These are phyloP conservation scores for Diadegma fenestrale DNA, from an alignment of 2,888 invertebrate genomes.

Conservation along the genomic window DNA sequence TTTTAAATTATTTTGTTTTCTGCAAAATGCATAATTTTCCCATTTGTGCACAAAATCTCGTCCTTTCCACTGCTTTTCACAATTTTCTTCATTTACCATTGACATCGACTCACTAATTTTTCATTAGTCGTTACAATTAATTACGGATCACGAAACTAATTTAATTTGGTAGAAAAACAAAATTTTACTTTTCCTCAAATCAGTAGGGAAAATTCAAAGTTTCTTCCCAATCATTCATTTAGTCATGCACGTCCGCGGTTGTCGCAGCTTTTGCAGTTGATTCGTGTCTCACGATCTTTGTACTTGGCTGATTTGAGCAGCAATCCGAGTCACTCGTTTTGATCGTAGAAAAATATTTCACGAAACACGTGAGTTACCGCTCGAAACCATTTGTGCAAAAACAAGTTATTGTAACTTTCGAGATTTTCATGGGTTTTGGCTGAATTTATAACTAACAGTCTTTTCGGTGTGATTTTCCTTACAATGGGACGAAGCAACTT, in stretches of 20 bases:
- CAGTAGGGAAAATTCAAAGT: not conserved
- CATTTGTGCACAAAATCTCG: not conserved
- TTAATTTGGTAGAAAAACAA: not conserved
- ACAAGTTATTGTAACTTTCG: not conserved
- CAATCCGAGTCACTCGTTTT: not conserved
- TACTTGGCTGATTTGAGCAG: not conserved
- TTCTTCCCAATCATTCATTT: not conserved
- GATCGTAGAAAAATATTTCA: not conserved
- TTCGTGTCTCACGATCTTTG: not conserved
- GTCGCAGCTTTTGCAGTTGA: conserved; percentile 4
- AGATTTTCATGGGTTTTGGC: not conserved
- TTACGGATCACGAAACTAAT: not conserved
- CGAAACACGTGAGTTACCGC: not conserved
- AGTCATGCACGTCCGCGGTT: not conserved
- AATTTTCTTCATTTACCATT: not conserved
- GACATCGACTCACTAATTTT: not conserved
- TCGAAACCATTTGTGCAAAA: not conserved
- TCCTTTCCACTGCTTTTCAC: not conserved
- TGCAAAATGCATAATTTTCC: not conserved
- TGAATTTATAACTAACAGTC: not conserved
- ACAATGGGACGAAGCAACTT: not conserved
- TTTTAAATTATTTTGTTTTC: not conserved
- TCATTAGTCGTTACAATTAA: not conserved
- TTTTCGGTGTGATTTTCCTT: not conserved
- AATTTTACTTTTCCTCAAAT: not conserved